Evolutionary conservation across 2,888 invertebrate genomes (phyloP).

Genomic region (Plagiodera versicolora): DNA sequence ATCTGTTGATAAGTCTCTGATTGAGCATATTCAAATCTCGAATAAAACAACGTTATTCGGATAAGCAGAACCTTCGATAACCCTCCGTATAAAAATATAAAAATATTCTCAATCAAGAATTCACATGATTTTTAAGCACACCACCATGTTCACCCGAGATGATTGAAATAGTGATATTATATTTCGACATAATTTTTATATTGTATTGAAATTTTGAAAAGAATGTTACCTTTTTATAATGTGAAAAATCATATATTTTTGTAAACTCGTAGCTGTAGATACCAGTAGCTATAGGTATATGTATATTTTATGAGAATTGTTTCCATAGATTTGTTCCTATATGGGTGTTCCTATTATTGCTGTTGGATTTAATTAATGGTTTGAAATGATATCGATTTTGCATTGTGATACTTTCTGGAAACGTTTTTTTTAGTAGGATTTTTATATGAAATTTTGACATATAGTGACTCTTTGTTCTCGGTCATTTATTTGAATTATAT

Average conservation of each 20-base stretch:
- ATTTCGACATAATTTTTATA: neutral
- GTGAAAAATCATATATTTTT: slow-evolving; percentile 7
- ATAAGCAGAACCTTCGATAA: too few species aligned
- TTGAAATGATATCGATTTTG: slow-evolving; percentile 20
- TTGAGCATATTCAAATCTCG: too few species aligned
- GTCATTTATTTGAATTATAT: slow-evolving; percentile 4
- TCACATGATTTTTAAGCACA: neutral
- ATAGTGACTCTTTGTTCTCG: neutral
- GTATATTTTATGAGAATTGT: slow-evolving; percentile 1
- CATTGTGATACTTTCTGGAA: slow-evolving; percentile 27
- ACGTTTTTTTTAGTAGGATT: slow-evolving; percentile 7
- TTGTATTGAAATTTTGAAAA: neutral
- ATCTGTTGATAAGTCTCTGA: too few species aligned
- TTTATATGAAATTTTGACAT: slow-evolving; percentile 1
- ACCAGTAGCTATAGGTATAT: slow-evolving; percentile 5
- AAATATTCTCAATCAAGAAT: too few species aligned
- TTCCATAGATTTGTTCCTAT: slow-evolving; percentile 15
- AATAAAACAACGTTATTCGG: too few species aligned
- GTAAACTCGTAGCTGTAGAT: slow-evolving; percentile 2
- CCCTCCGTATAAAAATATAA: too few species aligned
- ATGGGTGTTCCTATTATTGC: slow-evolving; percentile 15
- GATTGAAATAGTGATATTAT: neutral
- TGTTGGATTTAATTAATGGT: slow-evolving; percentile 13
- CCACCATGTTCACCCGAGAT: neutral
- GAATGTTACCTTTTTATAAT: slow-evolving; percentile 7